A percentile compares a stretch with the other conserved stretches of the same genome.
Evolutionary conservation across 2,797 vertebrate species (phyloP).

Genomic region (Neosalanx taihuensis): DNA sequence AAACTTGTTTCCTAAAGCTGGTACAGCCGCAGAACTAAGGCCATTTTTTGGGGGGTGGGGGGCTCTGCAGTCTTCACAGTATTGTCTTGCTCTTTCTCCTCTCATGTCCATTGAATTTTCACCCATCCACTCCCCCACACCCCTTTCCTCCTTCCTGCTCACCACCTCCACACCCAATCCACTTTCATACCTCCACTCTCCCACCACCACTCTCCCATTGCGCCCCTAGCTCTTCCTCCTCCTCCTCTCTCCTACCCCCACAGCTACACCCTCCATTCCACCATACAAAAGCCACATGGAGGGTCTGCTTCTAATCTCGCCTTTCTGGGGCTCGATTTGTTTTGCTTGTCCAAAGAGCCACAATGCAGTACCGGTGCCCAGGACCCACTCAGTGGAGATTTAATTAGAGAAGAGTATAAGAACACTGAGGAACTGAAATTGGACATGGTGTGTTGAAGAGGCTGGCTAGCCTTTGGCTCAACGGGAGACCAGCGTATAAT

Average conservation of each 20-base stretch:
- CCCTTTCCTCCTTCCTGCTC: no score
- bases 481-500: constrained; percentile 57
- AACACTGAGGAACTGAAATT: constrained; percentile 72
- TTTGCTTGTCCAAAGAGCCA: constrained; percentile 74
- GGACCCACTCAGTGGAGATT: constrained; percentile 74
- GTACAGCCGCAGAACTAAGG: neutral
- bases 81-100: constrained; percentile 8
- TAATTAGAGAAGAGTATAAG: constrained; percentile 76
- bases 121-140: constrained; percentile 5
- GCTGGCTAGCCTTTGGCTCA: constrained; percentile 54
- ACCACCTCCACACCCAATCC: neutral
- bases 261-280: constrained; percentile 24
- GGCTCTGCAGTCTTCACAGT: neutral
- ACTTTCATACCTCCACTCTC: constrained; percentile 11
- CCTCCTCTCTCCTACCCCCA: neutral
- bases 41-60: neutral
- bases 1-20: constrained; percentile 46
- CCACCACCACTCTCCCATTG: neutral
- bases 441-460: constrained; percentile 67
- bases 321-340: constrained; percentile 73
- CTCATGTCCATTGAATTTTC: neutral
- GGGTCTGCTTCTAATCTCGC: constrained; percentile 76
- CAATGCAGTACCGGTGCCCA: constrained; percentile 64
- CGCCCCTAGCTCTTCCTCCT: neutral
- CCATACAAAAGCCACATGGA: constrained; percentile 67